Evolutionary conservation across 1,140 invertebrate genomes (phyloP).

Genomic region (Whitmania pigra): DNA sequence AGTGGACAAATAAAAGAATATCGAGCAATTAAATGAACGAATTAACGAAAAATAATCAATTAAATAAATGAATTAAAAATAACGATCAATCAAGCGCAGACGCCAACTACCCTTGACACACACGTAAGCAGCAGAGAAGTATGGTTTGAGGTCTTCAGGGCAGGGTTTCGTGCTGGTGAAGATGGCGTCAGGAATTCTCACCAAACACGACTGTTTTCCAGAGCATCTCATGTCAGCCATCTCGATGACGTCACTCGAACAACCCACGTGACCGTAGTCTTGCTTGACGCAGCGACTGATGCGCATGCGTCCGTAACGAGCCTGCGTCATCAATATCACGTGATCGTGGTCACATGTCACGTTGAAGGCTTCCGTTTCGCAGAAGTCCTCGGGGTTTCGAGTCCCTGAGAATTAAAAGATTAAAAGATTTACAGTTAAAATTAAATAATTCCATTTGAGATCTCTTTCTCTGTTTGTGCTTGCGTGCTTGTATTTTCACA

Average conservation of each 20-base stretch:
- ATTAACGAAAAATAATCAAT: neutral
- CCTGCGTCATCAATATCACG: conserved; percentile 14
- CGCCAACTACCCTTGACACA: conserved; percentile 14
- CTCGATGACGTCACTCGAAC: conserved; percentile 1
- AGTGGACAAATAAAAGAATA: too few species aligned
- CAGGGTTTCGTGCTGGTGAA: conserved; percentile 10
- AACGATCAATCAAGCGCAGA: neutral
- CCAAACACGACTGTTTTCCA: neutral
- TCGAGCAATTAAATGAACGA: too few species aligned
- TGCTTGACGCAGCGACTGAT: conserved; percentile 13
- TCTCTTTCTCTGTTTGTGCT: neutral
- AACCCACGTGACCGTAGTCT: conserved; percentile 18
- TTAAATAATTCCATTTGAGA: neutral
- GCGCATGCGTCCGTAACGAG: conserved; percentile 15
- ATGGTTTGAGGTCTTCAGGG: conserved; percentile 15
- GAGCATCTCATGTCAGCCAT: conserved; percentile 3
- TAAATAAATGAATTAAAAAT: neutral
- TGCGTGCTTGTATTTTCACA: conserved; percentile 6
- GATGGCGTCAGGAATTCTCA: conserved; percentile 6
- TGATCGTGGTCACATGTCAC: conserved; percentile 16
- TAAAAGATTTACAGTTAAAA: conserved; percentile 2
- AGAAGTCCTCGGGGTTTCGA: conserved; percentile 5
- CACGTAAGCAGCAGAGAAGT: neutral
- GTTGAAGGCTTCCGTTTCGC: conserved; percentile 23
- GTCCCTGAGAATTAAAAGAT: too few species aligned